Evolutionary conservation across 2,113 vertebrate genomes (phyloP).

Genomic region (Galemys pyrenaicus): DNA sequence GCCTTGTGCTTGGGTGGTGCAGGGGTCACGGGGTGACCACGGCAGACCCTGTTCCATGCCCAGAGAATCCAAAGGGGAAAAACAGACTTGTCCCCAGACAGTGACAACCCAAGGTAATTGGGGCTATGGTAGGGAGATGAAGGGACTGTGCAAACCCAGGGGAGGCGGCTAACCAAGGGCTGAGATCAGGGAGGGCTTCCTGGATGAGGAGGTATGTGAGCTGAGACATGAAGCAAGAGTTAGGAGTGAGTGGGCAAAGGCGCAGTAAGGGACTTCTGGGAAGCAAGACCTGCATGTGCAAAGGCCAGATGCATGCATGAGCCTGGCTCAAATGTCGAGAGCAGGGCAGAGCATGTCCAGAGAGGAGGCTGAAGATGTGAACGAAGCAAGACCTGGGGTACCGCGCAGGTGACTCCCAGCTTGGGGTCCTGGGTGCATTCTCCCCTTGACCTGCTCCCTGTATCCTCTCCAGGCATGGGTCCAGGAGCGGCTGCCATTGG

Average conservation of each 20-base stretch:
- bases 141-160: not conserved
- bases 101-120: not conserved
- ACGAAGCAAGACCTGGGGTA: not conserved
- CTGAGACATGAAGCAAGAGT: not conserved
- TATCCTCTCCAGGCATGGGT: conserved; percentile 88
- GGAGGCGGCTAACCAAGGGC: not conserved
- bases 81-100: not conserved
- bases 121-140: not conserved
- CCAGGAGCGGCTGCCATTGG: conserved; percentile 92
- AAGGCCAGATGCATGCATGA: not conserved
- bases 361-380: not conserved
- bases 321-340: not conserved
- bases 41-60: not conserved
- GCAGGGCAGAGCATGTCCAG: not conserved
- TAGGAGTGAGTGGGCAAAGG: not conserved
- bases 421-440: not conserved
- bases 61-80: not conserved
- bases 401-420: not conserved
- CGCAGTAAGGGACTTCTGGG: not conserved
- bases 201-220: not conserved
- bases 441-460: not conserved
- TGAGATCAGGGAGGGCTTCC: not conserved
- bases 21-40: not conserved
- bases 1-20: not conserved
- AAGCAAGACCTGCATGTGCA: not conserved